These are phyloP conservation scores for Pemphigus obesinymphae DNA, from an alignment of 1,140 invertebrate genomes.

Conservation along the genomic window DNA sequence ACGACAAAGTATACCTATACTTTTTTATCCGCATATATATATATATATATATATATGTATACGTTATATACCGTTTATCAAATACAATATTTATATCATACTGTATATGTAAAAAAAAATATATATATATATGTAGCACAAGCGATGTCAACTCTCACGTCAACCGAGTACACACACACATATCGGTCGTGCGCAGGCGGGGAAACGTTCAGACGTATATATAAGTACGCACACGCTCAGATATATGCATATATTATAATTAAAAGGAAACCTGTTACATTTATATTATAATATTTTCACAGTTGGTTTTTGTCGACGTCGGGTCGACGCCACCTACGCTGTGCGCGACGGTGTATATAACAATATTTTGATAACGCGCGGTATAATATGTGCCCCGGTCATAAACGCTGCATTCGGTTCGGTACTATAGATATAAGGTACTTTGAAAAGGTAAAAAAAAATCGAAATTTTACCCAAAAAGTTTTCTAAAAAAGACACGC, in stretches of 20 bases:
- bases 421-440: too few relatives aligned
- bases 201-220: neutral
- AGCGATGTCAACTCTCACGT: neutral
- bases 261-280: neutral
- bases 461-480: too few relatives aligned
- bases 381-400: too few relatives aligned
- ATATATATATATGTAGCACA: neutral
- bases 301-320: conserved; percentile 19
- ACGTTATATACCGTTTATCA: neutral
- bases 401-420: too few relatives aligned
- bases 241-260: neutral
- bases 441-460: too few relatives aligned
- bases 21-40: too few relatives aligned
- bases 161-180: neutral
- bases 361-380: too few relatives aligned
- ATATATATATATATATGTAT: neutral
- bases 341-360: neutral
- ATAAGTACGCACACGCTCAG: neutral
- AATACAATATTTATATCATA: too few relatives aligned
- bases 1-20: too few relatives aligned
- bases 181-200: neutral
- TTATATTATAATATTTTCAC: conserved; percentile 17
- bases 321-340: neutral
- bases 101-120: too few relatives aligned
- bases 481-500: too few relatives aligned